A percentile compares a stretch with the other conserved stretches of the same genome.
phyloP scores from a whole-genome alignment of 2,113 vertebrate genomes.

The Elephantulus edwardii region DNA sequence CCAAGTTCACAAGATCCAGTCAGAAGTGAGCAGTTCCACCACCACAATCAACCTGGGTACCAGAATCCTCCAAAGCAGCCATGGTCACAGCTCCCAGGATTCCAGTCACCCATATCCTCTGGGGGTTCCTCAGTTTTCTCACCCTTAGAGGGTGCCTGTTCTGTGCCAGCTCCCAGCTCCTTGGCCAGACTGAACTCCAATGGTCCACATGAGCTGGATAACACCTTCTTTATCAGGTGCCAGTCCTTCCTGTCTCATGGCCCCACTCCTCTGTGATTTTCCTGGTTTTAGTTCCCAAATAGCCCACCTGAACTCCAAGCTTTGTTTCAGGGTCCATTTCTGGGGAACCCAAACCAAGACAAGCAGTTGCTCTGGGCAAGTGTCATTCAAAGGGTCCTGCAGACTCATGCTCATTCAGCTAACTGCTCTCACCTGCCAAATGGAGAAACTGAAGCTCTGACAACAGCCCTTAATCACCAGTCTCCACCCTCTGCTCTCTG shows the following conservation, averaged over 20 bases:
- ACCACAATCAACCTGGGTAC: rapidly evolving
- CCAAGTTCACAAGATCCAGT: too few relatives aligned
- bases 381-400: neutral
- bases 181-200: neutral
- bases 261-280: neutral
- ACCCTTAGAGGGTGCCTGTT: neutral
- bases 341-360: neutral
- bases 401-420: neutral
- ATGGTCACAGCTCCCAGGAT: rapidly evolving
- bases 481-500: neutral
- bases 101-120: neutral
- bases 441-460: neutral
- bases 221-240: neutral
- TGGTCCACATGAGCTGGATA: neutral
- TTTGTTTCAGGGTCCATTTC: neutral
- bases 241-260: neutral
- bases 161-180: neutral
- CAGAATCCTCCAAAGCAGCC: neutral
- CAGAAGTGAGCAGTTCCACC: neutral
- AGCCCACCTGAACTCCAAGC: neutral
- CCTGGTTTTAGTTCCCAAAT: neutral
- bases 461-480: neutral
- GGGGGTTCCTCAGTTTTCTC: neutral
- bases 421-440: neutral
- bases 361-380: neutral